These are phyloP conservation scores for Gobio gobio DNA, from an alignment of 2,113 vertebrate species.

Conservation along the genomic window DNA sequence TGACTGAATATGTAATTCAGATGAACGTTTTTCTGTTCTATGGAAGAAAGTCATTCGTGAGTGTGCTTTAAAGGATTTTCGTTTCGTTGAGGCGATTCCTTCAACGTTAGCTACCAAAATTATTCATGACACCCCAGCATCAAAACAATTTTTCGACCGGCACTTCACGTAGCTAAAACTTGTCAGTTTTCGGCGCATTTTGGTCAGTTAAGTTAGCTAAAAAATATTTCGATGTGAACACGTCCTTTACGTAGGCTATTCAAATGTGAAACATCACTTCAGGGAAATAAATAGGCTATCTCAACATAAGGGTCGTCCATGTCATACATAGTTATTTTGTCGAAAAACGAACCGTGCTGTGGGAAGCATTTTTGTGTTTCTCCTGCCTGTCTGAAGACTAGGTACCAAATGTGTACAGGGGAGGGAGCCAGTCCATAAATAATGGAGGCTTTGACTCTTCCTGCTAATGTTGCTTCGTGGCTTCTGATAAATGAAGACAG, in stretches of 20 bases:
- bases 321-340: neutral
- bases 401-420: conserved; percentile 62
- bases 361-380: neutral
- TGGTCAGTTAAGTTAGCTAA: neutral
- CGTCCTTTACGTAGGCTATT: neutral
- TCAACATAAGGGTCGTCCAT: neutral
- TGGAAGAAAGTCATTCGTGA: neutral
- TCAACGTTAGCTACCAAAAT: neutral
- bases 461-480: conserved; percentile 41
- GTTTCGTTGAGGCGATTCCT: neutral
- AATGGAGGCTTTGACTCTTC: conserved; percentile 51
- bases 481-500: conserved; percentile 31
- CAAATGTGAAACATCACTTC: neutral
- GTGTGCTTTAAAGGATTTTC: neutral
- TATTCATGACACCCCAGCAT: neutral
- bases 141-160: neutral
- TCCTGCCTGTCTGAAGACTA: conserved; percentile 12
- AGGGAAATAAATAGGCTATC: neutral
- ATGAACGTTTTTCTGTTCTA: neutral
- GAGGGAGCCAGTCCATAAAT: conserved; percentile 67
- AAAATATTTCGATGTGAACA: neutral
- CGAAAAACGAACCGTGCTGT: neutral
- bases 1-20: conserved; percentile 10
- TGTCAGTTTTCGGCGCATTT: neutral
- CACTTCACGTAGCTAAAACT: neutral